phyloP scores from a whole-genome alignment of 2,797 vertebrate species.

The Leptoclinus maculatus region DNA sequence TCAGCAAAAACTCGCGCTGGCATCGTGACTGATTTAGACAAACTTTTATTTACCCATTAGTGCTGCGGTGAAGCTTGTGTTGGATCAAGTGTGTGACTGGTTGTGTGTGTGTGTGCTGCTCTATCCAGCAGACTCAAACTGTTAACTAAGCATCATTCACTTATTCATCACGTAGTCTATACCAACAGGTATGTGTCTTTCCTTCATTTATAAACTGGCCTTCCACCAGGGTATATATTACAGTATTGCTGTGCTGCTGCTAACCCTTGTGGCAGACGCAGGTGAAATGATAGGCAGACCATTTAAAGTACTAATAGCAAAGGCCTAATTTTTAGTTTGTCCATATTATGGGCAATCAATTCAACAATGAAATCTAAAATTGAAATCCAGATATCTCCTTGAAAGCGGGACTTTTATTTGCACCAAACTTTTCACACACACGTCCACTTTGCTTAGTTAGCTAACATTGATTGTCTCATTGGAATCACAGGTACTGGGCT shows the following conservation, averaged over 20 bases:
- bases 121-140: constrained; percentile 38
- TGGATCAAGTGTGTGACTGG: constrained; percentile 5
- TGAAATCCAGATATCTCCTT: not conserved
- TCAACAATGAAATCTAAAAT: not conserved
- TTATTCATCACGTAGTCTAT: not conserved
- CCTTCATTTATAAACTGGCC: constrained; percentile 31
- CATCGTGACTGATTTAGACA: constrained; percentile 58
- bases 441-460: not conserved
- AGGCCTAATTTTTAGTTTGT: not conserved
- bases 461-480: not conserved
- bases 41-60: constrained; percentile 71
- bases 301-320: not conserved
- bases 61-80: constrained; percentile 25
- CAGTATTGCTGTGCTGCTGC: not conserved
- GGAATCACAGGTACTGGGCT: not conserved
- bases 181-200: constrained; percentile 37
- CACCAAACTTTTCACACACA: not conserved
- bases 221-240: constrained; percentile 22
- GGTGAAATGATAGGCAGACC: not conserved
- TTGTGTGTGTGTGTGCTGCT: constrained; percentile 20
- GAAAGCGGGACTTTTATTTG: not conserved
- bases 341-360: not conserved
- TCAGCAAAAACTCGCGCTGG: constrained; percentile 14
- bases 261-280: not conserved
- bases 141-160: constrained; percentile 17